A percentile compares a stretch with the other conserved stretches of the same genome.
These are phyloP conservation scores for Apis dorsata DNA, from an alignment of 1,140 invertebrate genomes.

Conservation along the genomic window DNA sequence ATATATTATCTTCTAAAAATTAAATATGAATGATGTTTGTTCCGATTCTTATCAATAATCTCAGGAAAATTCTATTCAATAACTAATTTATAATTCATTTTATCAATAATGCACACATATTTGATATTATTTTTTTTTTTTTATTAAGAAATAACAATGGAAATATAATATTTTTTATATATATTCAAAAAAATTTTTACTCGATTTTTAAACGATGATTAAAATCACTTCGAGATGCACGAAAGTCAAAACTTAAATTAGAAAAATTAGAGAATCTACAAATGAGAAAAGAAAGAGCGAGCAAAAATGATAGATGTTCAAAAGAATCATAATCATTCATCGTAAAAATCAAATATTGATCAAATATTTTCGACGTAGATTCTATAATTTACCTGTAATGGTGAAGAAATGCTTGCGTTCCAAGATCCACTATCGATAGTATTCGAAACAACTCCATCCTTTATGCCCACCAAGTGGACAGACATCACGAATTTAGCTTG, in stretches of 20 bases:
- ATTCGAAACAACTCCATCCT: conserved; percentile 56
- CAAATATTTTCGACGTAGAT: neutral
- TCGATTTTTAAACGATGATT: too few relatives aligned
- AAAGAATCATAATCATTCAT: too few relatives aligned
- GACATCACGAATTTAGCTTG: conserved; percentile 68
- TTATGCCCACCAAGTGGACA: conserved; percentile 68
- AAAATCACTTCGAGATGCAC: too few relatives aligned
- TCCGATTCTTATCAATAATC: neutral
- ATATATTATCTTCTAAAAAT: neutral
- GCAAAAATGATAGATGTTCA: neutral
- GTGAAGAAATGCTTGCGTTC: conserved; percentile 65
- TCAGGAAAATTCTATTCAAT: neutral
- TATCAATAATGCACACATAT: too few relatives aligned
- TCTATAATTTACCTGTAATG: conserved; percentile 68
- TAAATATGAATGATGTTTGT: neutral
- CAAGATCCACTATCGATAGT: conserved; percentile 66
- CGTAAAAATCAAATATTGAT: too few relatives aligned
- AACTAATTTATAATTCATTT: neutral
- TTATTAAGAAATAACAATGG: too few relatives aligned
- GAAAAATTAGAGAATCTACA: neutral
- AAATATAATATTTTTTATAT: too few relatives aligned
- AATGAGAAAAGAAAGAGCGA: neutral
- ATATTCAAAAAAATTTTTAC: too few relatives aligned
- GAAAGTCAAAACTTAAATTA: too few relatives aligned
- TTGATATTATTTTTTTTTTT: neutral